Conservation (phyloP, 2,797 vertebrate species). For the Cynodonichthys magdalenae region DNA sequence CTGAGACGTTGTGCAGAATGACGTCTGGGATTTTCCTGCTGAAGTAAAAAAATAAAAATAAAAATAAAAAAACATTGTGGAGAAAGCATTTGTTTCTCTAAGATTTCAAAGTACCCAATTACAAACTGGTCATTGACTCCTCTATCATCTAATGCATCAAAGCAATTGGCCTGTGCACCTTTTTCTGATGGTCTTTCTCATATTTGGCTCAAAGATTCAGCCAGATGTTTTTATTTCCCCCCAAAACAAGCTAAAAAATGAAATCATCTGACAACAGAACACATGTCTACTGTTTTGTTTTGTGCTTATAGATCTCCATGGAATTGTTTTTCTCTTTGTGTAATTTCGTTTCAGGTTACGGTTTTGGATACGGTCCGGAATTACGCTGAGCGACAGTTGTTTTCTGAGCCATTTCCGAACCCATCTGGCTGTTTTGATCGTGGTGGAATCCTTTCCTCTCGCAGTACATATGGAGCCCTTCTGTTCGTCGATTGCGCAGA, state of each 20-base stretch:
- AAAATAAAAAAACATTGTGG: not conserved
- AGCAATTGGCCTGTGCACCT: not conserved
- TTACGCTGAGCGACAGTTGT: constrained; percentile 2
- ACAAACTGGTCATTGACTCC: too few species aligned
- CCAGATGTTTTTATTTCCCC: not conserved
- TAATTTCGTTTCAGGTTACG: not conserved
- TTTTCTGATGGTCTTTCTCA: not conserved
- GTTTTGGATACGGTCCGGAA: not conserved
- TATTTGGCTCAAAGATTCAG: not conserved
- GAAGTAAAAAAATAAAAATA: too few species aligned
- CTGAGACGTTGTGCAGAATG: not conserved
- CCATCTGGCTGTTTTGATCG: not conserved
- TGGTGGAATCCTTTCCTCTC: not conserved
- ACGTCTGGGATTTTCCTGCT: not conserved
- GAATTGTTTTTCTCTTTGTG: not conserved
- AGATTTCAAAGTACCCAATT: too few species aligned
- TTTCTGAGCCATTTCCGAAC: not conserved
- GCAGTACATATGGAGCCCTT: not conserved
- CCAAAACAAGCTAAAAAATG: not conserved
- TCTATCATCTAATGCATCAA: too few species aligned
- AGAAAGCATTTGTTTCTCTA: too few species aligned
- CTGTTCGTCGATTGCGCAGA: constrained; percentile 1
- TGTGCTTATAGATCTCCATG: not conserved
- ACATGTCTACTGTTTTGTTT: not conserved
- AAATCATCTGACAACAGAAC: not conserved